Percentiles rank a stretch among this genome's conserved stretches.
Conservation (phyloP, 1,140 invertebrate genomes). For the Orchestia grillus region DNA sequence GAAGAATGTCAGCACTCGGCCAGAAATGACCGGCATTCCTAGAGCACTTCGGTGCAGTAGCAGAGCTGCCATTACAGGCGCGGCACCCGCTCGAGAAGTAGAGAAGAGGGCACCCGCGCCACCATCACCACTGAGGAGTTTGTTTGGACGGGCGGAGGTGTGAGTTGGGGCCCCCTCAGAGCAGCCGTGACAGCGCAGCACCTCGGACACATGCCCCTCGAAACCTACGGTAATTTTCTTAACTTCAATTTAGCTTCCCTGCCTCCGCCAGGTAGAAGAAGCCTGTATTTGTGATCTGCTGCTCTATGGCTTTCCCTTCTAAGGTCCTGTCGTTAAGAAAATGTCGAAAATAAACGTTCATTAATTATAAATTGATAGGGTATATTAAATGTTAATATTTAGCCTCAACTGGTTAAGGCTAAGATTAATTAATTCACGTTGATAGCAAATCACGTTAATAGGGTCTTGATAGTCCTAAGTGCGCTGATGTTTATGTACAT, state of each 20-base stretch:
- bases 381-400: not conserved
- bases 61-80: not conserved
- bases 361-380: not conserved
- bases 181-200: not conserved
- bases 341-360: no score
- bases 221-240: not conserved
- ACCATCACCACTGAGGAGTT: not conserved
- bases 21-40: not conserved
- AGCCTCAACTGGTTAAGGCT: not conserved
- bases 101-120: not conserved
- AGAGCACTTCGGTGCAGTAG: not conserved
- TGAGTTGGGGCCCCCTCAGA: not conserved
- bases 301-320: not conserved
- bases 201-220: not conserved
- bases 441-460: no score
- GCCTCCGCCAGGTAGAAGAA: not conserved
- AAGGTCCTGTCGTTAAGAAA: not conserved
- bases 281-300: not conserved
- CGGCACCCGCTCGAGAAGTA: not conserved
- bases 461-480: no score
- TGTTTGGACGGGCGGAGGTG: not conserved
- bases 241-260: not conserved
- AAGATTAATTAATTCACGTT: no score
- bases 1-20: not conserved
- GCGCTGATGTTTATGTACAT: no score